These are phyloP conservation scores for Eupithecia subfuscata DNA, from an alignment of 2,888 invertebrate species.

Conservation along the genomic window DNA sequence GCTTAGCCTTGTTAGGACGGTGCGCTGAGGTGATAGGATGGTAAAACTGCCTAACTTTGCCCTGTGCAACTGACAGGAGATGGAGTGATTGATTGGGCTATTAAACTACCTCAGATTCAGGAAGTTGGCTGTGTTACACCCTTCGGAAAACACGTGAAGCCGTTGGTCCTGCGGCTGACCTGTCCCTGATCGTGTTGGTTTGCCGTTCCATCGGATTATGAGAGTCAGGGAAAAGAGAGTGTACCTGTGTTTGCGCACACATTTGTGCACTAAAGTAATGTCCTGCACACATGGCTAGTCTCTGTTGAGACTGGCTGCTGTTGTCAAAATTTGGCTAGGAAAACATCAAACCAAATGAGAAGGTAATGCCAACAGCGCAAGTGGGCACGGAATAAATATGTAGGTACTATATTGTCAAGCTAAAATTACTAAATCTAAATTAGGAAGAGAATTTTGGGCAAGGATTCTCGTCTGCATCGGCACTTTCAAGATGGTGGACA, in stretches of 20 bases:
- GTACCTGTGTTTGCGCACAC: no score
- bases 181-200: neutral
- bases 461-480: no score
- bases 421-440: neutral
- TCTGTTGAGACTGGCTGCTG: neutral
- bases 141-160: neutral
- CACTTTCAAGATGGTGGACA: no score
- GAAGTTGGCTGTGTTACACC: neutral
- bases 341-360: neutral
- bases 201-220: no score
- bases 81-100: neutral
- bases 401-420: neutral
- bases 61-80: neutral
- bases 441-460: neutral
- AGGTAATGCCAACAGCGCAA: neutral
- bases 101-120: neutral
- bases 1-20: constrained; percentile 8
- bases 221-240: no score
- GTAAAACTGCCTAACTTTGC: constrained; percentile 13
- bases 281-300: neutral
- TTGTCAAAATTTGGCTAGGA: neutral
- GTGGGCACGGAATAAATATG: no score
- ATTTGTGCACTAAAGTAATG: no score
- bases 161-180: neutral
- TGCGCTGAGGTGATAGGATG: neutral